phyloP scores from a whole-genome alignment of 1,140 invertebrate genomes.

The Bathynomus jamesi region DNA sequence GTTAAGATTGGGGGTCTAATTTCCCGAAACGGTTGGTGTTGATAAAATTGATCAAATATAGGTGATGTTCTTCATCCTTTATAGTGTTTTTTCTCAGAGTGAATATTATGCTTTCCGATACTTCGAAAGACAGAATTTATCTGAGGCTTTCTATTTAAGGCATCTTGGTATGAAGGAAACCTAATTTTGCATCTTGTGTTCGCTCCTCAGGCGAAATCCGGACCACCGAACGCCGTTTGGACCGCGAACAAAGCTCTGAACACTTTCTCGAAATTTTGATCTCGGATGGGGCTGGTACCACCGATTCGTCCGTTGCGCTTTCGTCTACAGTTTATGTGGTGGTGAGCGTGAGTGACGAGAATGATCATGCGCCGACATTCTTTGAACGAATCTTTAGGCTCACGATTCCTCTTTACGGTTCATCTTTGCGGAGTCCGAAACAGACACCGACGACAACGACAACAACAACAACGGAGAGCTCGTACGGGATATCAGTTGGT shows the following conservation, averaged over 20 bases:
- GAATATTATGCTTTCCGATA: too few relatives aligned
- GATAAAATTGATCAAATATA: too few relatives aligned
- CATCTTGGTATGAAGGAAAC: too few relatives aligned
- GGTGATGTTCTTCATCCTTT: too few relatives aligned
- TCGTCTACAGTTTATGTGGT: conserved; percentile 75
- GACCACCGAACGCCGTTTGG: conserved; percentile 70
- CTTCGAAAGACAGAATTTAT: too few relatives aligned
- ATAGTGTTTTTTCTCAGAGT: too few relatives aligned
- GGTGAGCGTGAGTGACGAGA: conserved; percentile 55
- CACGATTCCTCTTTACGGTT: conserved; percentile 55
- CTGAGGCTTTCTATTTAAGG: too few relatives aligned
- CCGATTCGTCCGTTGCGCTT: conserved; percentile 44
- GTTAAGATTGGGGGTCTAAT: too few relatives aligned
- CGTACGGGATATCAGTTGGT: too few relatives aligned
- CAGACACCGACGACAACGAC: not conserved
- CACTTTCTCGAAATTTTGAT: conserved; percentile 65
- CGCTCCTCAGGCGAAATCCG: conserved; percentile 65
- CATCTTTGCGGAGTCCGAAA: not conserved
- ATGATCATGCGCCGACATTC: conserved; percentile 62
- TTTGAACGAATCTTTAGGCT: conserved; percentile 71
- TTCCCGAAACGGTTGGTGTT: too few relatives aligned
- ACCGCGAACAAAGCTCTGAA: conserved; percentile 67
- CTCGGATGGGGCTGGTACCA: conserved; percentile 65
- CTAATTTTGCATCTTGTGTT: too few relatives aligned
- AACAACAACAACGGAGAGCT: conserved; percentile 17